Percentiles rank a stretch among this genome's conserved stretches.
Evolutionary conservation across 2,113 vertebrate genomes (phyloP).

Genomic region (Burhinus oedicnemus): DNA sequence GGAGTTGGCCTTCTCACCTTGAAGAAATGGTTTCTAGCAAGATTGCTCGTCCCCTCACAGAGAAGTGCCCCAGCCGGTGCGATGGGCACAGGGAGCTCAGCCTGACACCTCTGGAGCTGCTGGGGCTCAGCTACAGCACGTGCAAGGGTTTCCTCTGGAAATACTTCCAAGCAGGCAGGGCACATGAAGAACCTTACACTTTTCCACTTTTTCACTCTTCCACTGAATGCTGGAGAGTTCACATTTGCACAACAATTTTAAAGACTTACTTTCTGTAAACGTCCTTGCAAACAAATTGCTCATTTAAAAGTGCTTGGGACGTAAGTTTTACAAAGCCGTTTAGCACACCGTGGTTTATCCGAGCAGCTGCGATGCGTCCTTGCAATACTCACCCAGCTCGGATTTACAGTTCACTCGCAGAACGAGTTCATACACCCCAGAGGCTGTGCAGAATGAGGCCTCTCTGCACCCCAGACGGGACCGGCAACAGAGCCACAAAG

Average conservation of each 20-base stretch:
- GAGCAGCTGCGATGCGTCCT: not conserved
- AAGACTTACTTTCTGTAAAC: not conserved
- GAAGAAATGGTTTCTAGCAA: not conserved
- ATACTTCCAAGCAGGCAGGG: not conserved
- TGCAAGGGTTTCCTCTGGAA: not conserved
- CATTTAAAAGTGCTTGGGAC: not conserved
- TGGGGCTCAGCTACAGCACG: not conserved
- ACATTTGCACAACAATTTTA: not conserved
- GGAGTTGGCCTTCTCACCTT: too few relatives aligned
- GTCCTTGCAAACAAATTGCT: not conserved
- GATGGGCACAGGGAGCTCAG: not conserved
- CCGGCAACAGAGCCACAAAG: not conserved
- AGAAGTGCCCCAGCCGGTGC: rapidly evolving
- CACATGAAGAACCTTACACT: not conserved
- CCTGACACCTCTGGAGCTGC: not conserved
- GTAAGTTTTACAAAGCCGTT: not conserved
- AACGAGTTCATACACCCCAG: not conserved
- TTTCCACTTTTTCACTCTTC: not conserved
- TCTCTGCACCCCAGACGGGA: not conserved
- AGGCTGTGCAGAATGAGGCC: not conserved
- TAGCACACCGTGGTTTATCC: not conserved
- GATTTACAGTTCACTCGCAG: not conserved
- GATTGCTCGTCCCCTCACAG: rapidly evolving
- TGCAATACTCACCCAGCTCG: not conserved
- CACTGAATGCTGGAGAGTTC: not conserved